Base-by-base conservation (phyloP, 1,140 invertebrate genomes). In the Cepaea nemoralis region DNA sequence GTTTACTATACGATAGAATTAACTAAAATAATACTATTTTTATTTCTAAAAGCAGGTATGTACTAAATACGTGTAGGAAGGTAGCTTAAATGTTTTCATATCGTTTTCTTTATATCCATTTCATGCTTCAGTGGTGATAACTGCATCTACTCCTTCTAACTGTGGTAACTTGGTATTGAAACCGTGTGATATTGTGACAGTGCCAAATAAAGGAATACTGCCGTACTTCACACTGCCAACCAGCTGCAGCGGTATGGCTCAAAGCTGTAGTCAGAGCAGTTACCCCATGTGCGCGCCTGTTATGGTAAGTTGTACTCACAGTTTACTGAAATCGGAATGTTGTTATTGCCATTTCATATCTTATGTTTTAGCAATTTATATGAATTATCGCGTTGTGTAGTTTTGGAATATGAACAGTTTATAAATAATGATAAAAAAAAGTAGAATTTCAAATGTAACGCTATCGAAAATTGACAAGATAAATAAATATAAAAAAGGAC, bases 41-140 rank as follows among this genome's bases (percentile, higher is more conserved):
- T n/a, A n/a, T n/a, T n/a, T 84, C 83, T 84, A 82, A 80, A 84
- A 83, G 83, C 83, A 84, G 83, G 83, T 84, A 84, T 84, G 83
- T 84, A 84, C 81, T 67, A 33, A 81, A 19, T 55, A 45, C 40
- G 67, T 67, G 71, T 81, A 66, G 71, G 48, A 81, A 50, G n/a
- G 81, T 80, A 77, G 83, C 83, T 80, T 78, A 50, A 78, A 69
- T 78, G 77, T 78, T 78, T 45, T 78, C 59, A 78, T 69, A 78
- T 78, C 69, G 63, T 78, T 78, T 42, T 48, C 69, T 78, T 78
- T 78, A 66, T 78, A 78, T 78, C 83, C 76, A 77, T 83, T 83
- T 82, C 81, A 82, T 84, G 81, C 81, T 84, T 84, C 83, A 84
- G 81, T 82, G 81, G 78, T 82, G 81, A 82, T 71, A 77, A 80